Conservation (phyloP, 2,113 vertebrate species). For the Pan troglodytes region DNA sequence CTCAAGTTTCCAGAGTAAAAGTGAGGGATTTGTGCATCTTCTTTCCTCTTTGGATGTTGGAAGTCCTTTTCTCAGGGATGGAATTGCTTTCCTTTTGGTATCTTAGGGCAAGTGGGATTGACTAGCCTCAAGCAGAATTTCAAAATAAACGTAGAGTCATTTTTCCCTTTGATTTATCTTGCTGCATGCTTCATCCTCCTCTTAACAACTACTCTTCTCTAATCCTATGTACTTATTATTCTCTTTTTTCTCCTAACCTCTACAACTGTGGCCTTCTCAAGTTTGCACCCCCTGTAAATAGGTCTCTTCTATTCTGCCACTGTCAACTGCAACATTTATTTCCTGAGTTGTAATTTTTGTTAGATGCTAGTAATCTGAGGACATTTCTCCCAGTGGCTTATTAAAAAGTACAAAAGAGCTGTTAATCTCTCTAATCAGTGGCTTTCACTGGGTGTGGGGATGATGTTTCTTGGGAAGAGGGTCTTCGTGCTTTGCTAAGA, state of each 20-base stretch:
- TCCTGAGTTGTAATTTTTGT: neutral
- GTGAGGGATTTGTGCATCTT: neutral
- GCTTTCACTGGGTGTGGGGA: neutral
- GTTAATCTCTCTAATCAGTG: neutral
- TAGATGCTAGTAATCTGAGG: neutral
- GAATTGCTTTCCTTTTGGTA: neutral
- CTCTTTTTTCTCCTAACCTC: neutral
- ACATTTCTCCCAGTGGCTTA: neutral
- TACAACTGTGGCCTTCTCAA: neutral
- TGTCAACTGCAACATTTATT: neutral
- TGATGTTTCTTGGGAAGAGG: neutral
- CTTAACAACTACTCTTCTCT: neutral
- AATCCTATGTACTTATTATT: neutral
- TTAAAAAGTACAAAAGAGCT: neutral
- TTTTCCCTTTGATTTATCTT: neutral
- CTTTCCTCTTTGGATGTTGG: neutral
- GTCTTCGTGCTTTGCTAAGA: neutral
- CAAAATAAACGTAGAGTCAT: neutral
- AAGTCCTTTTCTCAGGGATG: neutral
- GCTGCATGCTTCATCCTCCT: neutral
- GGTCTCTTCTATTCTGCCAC: neutral
- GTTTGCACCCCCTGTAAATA: neutral
- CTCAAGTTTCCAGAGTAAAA: neutral
- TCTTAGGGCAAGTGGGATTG: neutral
- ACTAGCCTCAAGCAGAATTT: neutral